A percentile compares a stretch with the other conserved stretches of the same genome.
These are phyloP conservation scores for Periplaneta americana DNA, from an alignment of 1,140 invertebrate species.

Conservation along the genomic window DNA sequence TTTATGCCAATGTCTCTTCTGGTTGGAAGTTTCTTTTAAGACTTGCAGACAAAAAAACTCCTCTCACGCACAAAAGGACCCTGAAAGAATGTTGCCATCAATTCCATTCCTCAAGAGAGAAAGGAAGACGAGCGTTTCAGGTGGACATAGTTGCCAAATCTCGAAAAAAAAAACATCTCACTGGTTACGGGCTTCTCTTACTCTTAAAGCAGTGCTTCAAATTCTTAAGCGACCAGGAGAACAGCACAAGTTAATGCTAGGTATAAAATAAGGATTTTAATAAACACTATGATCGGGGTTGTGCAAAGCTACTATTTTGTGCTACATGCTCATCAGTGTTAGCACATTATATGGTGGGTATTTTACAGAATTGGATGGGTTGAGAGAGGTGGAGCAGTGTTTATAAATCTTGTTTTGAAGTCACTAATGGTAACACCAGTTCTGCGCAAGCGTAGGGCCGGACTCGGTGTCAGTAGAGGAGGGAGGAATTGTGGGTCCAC, in stretches of 20 bases:
- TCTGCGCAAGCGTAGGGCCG: not conserved
- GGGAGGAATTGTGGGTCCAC: not conserved
- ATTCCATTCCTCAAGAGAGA: not conserved
- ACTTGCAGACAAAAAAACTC: slow-evolving; percentile 1
- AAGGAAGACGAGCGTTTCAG: not conserved
- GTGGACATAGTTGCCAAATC: not conserved
- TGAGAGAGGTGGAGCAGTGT: not conserved
- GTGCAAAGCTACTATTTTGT: not conserved
- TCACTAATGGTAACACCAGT: not conserved
- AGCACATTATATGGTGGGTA: not conserved
- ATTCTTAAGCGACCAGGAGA: not conserved
- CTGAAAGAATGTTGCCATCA: slow-evolving; percentile 7
- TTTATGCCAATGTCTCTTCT: slow-evolving; percentile 4
- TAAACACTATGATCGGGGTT: not conserved
- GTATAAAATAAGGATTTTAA: not conserved
- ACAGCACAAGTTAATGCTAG: no score
- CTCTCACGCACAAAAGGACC: slow-evolving; percentile 7
- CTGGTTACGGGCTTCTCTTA: not conserved
- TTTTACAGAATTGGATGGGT: not conserved
- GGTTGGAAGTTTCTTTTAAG: not conserved
- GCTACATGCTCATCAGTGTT: not conserved
- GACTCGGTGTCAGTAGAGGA: not conserved
- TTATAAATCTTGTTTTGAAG: not conserved
- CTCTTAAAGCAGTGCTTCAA: not conserved
- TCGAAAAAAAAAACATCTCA: not conserved